These are phyloP conservation scores for Allolobophora icterica DNA, from an alignment of 2,888 invertebrate species.

Conservation along the genomic window DNA sequence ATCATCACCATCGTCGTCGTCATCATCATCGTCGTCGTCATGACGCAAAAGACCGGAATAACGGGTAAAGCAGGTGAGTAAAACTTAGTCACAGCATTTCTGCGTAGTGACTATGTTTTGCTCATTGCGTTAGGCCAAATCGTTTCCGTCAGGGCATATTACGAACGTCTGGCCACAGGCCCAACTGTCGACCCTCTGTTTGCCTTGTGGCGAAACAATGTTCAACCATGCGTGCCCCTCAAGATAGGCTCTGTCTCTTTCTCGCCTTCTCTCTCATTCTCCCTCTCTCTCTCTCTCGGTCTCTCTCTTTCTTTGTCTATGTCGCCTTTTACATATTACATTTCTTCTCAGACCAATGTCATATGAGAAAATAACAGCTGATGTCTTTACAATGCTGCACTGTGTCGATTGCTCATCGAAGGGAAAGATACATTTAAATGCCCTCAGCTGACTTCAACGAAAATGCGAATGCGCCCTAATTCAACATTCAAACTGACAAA, in stretches of 20 bases:
- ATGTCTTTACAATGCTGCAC: not conserved
- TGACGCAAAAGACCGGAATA: not conserved
- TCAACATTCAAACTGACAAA: not conserved
- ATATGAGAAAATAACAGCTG: no score
- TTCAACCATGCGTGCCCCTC: not conserved
- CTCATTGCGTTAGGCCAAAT: no score
- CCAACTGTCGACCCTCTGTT: no score
- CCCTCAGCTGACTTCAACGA: no score
- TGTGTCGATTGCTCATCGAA: not conserved
- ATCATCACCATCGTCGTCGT: constrained; percentile 27
- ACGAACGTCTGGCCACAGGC: not conserved
- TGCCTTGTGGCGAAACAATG: no score
- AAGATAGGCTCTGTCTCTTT: not conserved
- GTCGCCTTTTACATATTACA: not conserved
- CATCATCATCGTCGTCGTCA: not conserved
- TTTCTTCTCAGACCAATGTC: no score
- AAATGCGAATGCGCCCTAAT: no score
- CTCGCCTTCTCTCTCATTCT: not conserved
- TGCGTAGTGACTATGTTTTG: no score
- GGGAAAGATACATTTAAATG: no score
- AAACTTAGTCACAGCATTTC: not conserved
- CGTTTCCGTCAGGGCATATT: not conserved
- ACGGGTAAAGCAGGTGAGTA: not conserved
- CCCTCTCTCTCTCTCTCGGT: not conserved
- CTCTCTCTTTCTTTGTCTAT: not conserved